Conservation (phyloP, 2,888 invertebrate species). For the Polydrusus cervinus region DNA sequence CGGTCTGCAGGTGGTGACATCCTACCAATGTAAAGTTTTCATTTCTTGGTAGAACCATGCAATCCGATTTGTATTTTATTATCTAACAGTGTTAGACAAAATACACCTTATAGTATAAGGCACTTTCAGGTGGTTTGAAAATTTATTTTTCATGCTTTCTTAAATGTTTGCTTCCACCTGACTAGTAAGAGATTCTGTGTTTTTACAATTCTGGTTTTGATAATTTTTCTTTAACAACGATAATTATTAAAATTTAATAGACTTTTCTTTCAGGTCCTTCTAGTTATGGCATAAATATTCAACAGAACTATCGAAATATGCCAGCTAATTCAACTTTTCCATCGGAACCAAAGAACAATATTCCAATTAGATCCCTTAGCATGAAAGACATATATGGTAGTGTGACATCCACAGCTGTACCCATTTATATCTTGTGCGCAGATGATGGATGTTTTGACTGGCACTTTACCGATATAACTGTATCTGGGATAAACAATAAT, state of each 20-base stretch:
- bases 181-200: too few species aligned
- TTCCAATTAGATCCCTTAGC: slow-evolving; percentile 51
- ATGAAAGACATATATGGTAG: slow-evolving; percentile 44
- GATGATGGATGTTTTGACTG: slow-evolving; percentile 52
- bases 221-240: background rate
- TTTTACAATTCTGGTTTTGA: too few species aligned
- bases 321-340: slow-evolving; percentile 44
- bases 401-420: slow-evolving; percentile 36
- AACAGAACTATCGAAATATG: slow-evolving; percentile 54
- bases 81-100: too few species aligned
- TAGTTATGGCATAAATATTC: slow-evolving; percentile 56
- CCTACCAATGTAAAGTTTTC: too few species aligned
- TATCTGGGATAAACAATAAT: slow-evolving; percentile 38
- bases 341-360: slow-evolving; percentile 51
- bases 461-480: slow-evolving; percentile 47
- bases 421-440: slow-evolving; percentile 55
- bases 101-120: too few species aligned
- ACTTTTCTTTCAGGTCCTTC: slow-evolving; percentile 38
- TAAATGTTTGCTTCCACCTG: too few species aligned
- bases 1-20: too few species aligned
- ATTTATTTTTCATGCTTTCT: too few species aligned
- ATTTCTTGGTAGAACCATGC: too few species aligned
- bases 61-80: too few species aligned
- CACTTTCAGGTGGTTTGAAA: too few species aligned
- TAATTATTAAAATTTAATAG: background rate